Conservation (phyloP, 2,888 invertebrate species). For the Toxonevra muliebris region DNA sequence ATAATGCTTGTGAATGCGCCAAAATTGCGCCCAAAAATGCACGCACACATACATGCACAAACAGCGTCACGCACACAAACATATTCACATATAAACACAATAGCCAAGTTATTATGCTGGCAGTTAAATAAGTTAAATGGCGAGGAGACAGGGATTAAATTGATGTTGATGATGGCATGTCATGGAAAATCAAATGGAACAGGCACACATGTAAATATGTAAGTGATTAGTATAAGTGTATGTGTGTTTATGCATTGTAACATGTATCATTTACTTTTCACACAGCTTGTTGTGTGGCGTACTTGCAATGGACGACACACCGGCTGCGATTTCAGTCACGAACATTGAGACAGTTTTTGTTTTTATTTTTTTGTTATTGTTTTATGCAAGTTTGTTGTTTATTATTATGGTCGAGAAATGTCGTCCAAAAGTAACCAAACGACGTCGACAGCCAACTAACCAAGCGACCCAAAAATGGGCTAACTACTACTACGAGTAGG, state of each 20-base stretch:
- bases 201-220: not conserved
- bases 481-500: too few relatives aligned
- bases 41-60: not conserved
- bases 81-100: too few relatives aligned
- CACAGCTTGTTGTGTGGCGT: too few relatives aligned
- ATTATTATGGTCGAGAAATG: not conserved
- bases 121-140: not conserved
- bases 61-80: not conserved
- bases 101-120: too few relatives aligned
- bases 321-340: constrained; percentile 4
- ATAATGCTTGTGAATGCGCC: constrained; percentile 9
- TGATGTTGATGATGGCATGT: constrained; percentile 2
- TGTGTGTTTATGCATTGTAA: constrained; percentile 9
- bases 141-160: not conserved
- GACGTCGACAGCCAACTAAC: too few relatives aligned
- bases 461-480: too few relatives aligned
- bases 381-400: not conserved
- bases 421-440: not conserved
- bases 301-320: too few relatives aligned
- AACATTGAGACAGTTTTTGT: not conserved
- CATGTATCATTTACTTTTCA: too few relatives aligned
- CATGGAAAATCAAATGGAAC: constrained; percentile 17
- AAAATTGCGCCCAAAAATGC: constrained; percentile 13
- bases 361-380: not conserved
- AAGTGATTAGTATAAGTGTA: not conserved